Percentiles rank a stretch among this genome's conserved stretches.
These are phyloP conservation scores for Aplocera efformata DNA, from an alignment of 2,888 invertebrate species.

Conservation along the genomic window DNA sequence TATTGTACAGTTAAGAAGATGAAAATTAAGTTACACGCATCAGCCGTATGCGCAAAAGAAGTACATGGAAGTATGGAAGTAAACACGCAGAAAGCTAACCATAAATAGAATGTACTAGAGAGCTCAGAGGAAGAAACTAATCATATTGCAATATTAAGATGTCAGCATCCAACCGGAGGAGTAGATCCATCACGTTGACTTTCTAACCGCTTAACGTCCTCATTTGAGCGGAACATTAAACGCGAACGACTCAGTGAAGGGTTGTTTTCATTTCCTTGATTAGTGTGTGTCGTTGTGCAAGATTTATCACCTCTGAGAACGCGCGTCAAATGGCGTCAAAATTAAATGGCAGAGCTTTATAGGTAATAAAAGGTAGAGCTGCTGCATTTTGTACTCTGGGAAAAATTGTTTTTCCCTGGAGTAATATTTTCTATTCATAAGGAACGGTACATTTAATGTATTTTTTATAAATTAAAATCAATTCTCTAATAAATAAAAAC, in stretches of 20 bases:
- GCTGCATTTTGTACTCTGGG: slow-evolving; percentile 1
- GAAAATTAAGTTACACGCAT: too few species aligned
- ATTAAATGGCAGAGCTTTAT: slow-evolving; percentile 34
- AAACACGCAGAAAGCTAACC: too few species aligned
- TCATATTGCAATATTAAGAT: slow-evolving; percentile 27
- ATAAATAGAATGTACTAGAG: slow-evolving; percentile 11
- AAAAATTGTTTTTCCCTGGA: too few species aligned
- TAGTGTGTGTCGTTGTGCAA: slow-evolving; percentile 55
- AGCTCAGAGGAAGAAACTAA: slow-evolving; percentile 20
- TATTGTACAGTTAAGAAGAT: too few species aligned
- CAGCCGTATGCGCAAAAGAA: too few species aligned
- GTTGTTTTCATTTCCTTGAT: slow-evolving; percentile 74
- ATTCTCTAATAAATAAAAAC: too few species aligned
- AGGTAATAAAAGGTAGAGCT: background rate
- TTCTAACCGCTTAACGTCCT: slow-evolving; percentile 41
- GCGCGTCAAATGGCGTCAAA: slow-evolving; percentile 61
- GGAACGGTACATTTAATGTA: too few species aligned
- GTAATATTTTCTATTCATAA: too few species aligned
- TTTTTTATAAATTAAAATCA: too few species aligned
- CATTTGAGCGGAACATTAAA: slow-evolving; percentile 57
- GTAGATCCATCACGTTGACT: slow-evolving; percentile 34
- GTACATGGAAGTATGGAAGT: too few species aligned
- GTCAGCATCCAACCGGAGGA: slow-evolving; percentile 23
- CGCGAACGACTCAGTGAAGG: slow-evolving; percentile 57
- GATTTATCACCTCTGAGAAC: slow-evolving; percentile 69